Conservation (phyloP, 2,797 vertebrate genomes). For the Bovichtus diacanthus region DNA sequence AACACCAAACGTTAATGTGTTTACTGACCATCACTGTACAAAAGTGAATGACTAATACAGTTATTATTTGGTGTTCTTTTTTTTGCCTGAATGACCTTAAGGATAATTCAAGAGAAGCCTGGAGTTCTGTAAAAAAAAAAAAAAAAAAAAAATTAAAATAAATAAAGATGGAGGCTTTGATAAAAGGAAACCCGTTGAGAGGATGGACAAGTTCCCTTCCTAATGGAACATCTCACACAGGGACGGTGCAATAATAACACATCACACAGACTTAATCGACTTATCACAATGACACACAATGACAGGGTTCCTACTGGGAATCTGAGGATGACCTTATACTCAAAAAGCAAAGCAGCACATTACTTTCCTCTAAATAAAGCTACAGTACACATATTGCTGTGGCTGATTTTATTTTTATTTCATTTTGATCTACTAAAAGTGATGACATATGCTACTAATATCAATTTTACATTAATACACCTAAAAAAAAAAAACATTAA, state of each 20-base stretch:
- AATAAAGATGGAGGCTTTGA: conserved; percentile 42
- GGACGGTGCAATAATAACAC: conserved; percentile 61
- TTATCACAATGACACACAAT: conserved; percentile 62
- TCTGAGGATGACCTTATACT: conserved; percentile 44
- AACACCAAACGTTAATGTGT: conserved; percentile 37
- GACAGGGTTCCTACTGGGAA: conserved; percentile 41
- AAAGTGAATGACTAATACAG: conserved; percentile 38
- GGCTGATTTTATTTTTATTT: background rate
- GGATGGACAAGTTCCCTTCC: conserved; percentile 46
- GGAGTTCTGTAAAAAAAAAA: conserved; percentile 11
- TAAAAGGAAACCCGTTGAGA: conserved; percentile 63
- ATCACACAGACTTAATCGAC: conserved; percentile 66
- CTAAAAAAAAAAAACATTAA: no score
- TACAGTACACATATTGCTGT: background rate
- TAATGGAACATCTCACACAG: conserved; percentile 72
- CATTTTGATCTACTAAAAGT: no score
- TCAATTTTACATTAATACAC: no score
- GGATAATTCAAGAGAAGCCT: conserved; percentile 41
- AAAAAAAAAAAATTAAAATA: conserved; percentile 3
- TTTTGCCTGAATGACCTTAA: conserved; percentile 30
- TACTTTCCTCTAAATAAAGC: conserved; percentile 15
- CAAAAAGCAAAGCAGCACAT: conserved; percentile 35
- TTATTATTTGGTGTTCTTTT: conserved; percentile 22
- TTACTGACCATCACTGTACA: conserved; percentile 34
- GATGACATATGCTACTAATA: no score